Evolutionary conservation across 1,140 invertebrate genomes (phyloP).

Genomic region (Macrocentrus cingulum): DNA sequence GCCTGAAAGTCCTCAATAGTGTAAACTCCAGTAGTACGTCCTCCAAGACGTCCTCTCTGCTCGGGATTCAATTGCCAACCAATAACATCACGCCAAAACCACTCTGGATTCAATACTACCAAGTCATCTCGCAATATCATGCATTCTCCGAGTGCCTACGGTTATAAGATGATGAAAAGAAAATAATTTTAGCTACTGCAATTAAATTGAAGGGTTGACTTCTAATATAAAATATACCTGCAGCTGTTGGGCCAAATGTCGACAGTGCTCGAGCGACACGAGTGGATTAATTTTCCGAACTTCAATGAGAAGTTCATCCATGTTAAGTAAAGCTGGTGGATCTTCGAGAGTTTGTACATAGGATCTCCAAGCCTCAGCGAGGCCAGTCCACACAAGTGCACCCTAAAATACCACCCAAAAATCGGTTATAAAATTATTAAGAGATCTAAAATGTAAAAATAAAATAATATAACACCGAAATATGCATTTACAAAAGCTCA

Average conservation of each 20-base stretch:
- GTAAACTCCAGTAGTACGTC: conserved; percentile 75
- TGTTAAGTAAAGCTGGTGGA: conserved; percentile 48
- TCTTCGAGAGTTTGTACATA: conserved; percentile 50
- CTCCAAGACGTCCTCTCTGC: conserved; percentile 62
- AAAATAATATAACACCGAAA: conserved; percentile 34
- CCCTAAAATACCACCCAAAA: conserved; percentile 40
- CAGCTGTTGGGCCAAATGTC: conserved; percentile 50
- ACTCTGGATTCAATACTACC: conserved; percentile 73
- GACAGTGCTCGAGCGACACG: conserved; percentile 51
- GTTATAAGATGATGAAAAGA: no score
- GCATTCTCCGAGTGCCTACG: conserved; percentile 51
- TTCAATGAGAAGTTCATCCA: conserved; percentile 48
- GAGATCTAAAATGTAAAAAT: conserved; percentile 18
- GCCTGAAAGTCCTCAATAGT: conserved; percentile 78
- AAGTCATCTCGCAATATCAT: conserved; percentile 63
- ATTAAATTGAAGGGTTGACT: conserved; percentile 3
- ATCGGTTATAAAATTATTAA: not conserved
- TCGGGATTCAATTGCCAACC: conserved; percentile 73
- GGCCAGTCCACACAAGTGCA: conserved; percentile 51
- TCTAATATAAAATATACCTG: conserved; percentile 38
- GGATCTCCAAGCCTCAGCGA: conserved; percentile 51
- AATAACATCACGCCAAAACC: conserved; percentile 73
- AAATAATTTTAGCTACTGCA: not conserved
- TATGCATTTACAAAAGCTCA: conserved; percentile 39
- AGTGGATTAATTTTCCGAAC: conserved; percentile 55